These are phyloP conservation scores for Drosophila birchii DNA, from an alignment of 2,888 invertebrate genomes.

Conservation along the genomic window DNA sequence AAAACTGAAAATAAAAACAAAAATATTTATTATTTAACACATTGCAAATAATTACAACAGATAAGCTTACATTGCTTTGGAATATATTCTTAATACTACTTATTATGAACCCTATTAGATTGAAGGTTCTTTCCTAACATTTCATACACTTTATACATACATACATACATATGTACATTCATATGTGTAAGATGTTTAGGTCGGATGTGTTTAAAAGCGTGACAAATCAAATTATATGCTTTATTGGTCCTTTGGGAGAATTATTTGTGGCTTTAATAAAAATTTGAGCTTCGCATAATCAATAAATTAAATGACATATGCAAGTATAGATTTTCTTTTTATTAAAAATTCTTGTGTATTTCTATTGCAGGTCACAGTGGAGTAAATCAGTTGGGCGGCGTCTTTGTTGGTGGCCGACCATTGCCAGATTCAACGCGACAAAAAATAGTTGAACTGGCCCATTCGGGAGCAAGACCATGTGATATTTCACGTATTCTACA, in stretches of 20 bases:
- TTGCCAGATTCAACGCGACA: slow-evolving; percentile 98
- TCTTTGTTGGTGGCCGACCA: slow-evolving; percentile 99
- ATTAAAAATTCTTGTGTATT: neutral
- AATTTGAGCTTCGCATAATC: neutral
- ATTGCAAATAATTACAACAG: neutral
- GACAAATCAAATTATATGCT: slow-evolving; percentile 39
- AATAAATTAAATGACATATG: neutral
- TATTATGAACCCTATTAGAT: neutral
- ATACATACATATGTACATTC: too few relatives aligned
- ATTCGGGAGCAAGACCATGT: slow-evolving; percentile 98
- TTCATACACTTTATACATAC: neutral
- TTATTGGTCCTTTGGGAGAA: slow-evolving; percentile 1
- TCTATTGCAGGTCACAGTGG: slow-evolving; percentile 94
- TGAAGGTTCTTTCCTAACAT: neutral
- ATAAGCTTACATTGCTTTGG: neutral
- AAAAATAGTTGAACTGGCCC: slow-evolving; percentile 99
- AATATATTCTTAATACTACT: too few relatives aligned
- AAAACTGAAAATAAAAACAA: too few relatives aligned
- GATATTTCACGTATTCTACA: slow-evolving; percentile 99
- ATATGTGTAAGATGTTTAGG: too few relatives aligned
- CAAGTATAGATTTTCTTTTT: neutral
- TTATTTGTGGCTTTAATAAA: neutral
- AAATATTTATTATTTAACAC: too few relatives aligned
- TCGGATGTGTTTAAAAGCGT: slow-evolving; percentile 29
- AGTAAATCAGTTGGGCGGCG: slow-evolving; percentile 99